phyloP scores from a whole-genome alignment of 2,888 invertebrate species.

The Laothoe populi region DNA sequence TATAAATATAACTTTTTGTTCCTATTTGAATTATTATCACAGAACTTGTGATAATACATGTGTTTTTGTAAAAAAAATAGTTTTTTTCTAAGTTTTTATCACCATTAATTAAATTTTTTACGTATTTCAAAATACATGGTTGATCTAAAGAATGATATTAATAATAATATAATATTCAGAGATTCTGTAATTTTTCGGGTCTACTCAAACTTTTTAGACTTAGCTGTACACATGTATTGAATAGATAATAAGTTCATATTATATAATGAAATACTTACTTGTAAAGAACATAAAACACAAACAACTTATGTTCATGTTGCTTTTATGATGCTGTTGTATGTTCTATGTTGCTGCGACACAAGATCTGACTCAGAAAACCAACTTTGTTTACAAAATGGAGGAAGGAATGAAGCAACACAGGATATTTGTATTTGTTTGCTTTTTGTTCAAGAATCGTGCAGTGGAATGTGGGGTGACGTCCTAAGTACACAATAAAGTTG shows the following conservation, averaged over 20 bases:
- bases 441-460: background rate
- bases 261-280: conserved; percentile 10
- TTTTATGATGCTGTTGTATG: background rate
- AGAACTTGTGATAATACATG: too few relatives aligned
- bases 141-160: background rate
- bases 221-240: too few relatives aligned
- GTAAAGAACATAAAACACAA: background rate
- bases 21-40: too few relatives aligned
- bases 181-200: background rate
- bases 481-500: too few relatives aligned
- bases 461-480: too few relatives aligned
- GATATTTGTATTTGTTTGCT: conserved; percentile 8
- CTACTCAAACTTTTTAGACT: too few relatives aligned
- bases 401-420: conserved; percentile 35
- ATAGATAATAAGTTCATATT: too few relatives aligned
- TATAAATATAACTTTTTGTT: too few relatives aligned
- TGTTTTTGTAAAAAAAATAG: too few relatives aligned
- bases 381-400: conserved; percentile 29
- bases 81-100: too few relatives aligned
- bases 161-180: too few relatives aligned
- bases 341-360: background rate
- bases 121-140: background rate
- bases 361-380: background rate
- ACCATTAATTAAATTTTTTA: too few relatives aligned
- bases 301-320: conserved; percentile 7